Percentiles rank a stretch among this genome's conserved stretches.
These are phyloP conservation scores for Chinchilla lanigera DNA, from an alignment of 2,113 vertebrate genomes.

Conservation along the genomic window DNA sequence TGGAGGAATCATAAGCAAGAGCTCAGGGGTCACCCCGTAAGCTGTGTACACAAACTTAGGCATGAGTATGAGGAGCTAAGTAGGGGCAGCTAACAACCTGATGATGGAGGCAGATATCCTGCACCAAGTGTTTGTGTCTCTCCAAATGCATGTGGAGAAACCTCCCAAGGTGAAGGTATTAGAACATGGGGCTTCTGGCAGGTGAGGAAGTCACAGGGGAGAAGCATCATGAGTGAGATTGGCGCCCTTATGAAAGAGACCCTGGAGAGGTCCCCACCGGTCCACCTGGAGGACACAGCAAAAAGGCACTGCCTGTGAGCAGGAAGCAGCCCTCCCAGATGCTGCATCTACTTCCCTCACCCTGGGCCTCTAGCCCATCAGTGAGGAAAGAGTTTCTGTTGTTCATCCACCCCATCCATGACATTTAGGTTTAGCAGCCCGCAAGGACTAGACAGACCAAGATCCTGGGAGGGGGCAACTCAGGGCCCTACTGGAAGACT, in stretches of 20 bases:
- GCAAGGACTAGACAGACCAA: background rate
- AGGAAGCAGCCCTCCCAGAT: background rate
- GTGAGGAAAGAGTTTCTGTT: background rate
- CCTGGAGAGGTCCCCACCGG: background rate
- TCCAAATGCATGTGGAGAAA: background rate
- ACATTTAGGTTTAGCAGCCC: background rate
- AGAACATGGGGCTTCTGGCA: background rate
- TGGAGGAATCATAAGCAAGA: background rate
- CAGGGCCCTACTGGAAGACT: background rate
- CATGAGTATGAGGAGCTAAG: background rate
- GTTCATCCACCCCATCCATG: background rate
- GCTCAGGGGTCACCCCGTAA: too few species aligned
- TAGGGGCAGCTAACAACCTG: background rate
- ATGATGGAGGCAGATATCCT: background rate
- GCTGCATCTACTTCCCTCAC: background rate
- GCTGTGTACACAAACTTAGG: background rate
- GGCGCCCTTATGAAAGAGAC: background rate
- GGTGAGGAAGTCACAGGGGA: too few species aligned
- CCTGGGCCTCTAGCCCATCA: background rate
- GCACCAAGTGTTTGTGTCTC: background rate
- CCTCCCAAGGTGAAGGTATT: background rate
- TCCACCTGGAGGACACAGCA: background rate
- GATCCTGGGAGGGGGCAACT: background rate
- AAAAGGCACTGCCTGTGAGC: background rate
- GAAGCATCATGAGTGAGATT: background rate